Percentiles rank a stretch among this genome's conserved stretches.
These are phyloP conservation scores for Petaurus breviceps DNA, from an alignment of 2,113 vertebrate genomes.

Conservation along the genomic window DNA sequence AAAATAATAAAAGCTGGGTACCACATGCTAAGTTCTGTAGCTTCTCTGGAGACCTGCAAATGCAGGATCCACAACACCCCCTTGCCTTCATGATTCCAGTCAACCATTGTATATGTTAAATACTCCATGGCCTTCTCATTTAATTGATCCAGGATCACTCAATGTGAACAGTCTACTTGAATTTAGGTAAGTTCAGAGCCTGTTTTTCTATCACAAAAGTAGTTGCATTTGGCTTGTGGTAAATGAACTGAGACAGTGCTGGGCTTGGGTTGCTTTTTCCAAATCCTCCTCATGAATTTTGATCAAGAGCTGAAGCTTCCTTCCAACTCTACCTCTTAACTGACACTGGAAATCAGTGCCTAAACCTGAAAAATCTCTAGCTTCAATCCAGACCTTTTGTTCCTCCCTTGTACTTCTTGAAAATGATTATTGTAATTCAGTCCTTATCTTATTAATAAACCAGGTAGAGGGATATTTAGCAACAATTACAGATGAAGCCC, in stretches of 20 bases:
- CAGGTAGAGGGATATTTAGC: background rate
- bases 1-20: background rate
- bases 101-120: background rate
- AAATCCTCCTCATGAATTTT: conserved; percentile 39
- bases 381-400: background rate
- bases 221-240: conserved; percentile 34
- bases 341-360: background rate
- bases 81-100: background rate
- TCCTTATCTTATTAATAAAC: conserved; percentile 61
- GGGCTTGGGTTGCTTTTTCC: background rate
- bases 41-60: background rate
- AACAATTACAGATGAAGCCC: background rate
- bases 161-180: conserved; percentile 49
- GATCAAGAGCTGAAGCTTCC: conserved; percentile 39
- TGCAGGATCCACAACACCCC: background rate
- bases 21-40: background rate
- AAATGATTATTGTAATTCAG: background rate
- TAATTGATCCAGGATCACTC: background rate
- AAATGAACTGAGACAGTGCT: conserved; percentile 50
- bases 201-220: conserved; percentile 47
- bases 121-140: conserved; percentile 27
- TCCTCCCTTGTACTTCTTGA: background rate
- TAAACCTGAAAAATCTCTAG: background rate
- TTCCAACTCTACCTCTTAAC: conserved; percentile 39
- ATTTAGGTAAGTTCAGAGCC: background rate